Evolutionary conservation across 2,113 vertebrate species (phyloP).

Genomic region (Macquaria australasica): DNA sequence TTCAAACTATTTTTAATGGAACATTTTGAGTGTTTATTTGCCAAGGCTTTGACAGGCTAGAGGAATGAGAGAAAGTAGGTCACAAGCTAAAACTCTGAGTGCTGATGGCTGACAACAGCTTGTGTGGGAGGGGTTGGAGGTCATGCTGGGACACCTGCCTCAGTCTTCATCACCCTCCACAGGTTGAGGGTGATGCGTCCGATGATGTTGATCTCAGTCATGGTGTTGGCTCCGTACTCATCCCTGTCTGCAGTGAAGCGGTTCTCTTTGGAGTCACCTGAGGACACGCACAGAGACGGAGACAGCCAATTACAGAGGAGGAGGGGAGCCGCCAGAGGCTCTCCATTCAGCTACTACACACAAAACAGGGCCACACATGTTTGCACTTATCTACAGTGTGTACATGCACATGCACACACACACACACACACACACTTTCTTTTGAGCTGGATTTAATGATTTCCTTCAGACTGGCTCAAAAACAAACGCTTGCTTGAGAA

Average conservation of each 20-base stretch:
- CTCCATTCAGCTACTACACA: slow-evolving; percentile 12
- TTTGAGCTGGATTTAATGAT: slow-evolving; percentile 6
- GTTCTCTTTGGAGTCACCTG: slow-evolving; percentile 94
- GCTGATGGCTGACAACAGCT: background rate
- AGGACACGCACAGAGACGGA: slow-evolving; percentile 56
- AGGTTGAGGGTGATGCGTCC: slow-evolving; percentile 94
- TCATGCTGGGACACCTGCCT: slow-evolving; percentile 84
- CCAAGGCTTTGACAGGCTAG: background rate
- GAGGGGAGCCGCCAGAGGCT: slow-evolving; percentile 11
- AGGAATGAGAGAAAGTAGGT: slow-evolving; percentile 25
- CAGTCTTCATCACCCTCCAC: slow-evolving; percentile 98
- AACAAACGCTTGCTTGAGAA: slow-evolving; percentile 14
- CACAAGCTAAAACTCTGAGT: background rate
- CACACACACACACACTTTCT: background rate
- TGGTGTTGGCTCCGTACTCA: slow-evolving; percentile 94
- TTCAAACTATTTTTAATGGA: background rate
- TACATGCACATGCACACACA: background rate
- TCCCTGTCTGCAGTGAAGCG: slow-evolving; percentile 92
- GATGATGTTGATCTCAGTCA: slow-evolving; percentile 95
- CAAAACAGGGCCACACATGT: background rate
- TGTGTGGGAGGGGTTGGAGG: slow-evolving; percentile 10
- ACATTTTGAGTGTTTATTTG: background rate
- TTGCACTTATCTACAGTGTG: background rate
- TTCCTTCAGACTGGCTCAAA: background rate
- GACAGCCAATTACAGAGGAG: slow-evolving; percentile 37